phyloP scores from a whole-genome alignment of 2,797 vertebrate genomes.

The Phrynocephalus vlangalii region DNA sequence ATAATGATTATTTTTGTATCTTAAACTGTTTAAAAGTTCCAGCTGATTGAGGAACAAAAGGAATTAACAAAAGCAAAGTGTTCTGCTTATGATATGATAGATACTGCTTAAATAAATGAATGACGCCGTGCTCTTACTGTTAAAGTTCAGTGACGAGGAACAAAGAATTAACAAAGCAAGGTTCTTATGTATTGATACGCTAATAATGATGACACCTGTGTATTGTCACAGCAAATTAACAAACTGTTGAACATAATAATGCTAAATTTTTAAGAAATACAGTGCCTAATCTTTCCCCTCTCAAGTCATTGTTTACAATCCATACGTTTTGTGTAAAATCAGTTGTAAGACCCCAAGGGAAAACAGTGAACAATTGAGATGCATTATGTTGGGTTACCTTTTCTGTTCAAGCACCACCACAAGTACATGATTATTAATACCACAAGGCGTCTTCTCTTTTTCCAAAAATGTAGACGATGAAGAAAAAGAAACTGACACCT shows the following conservation, averaged over 20 bases:
- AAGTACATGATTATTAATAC: background rate
- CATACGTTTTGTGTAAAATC: background rate
- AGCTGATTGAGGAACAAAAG: background rate
- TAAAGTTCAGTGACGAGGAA: no score
- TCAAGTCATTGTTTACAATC: background rate
- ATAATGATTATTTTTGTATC: background rate
- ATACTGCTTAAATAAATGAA: background rate
- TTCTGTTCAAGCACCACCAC: no score
- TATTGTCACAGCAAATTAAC: background rate
- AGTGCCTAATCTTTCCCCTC: background rate
- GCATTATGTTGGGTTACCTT: background rate
- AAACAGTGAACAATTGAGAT: background rate
- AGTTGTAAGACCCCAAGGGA: background rate
- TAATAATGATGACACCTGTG: no score
- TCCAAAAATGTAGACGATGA: slow-evolving; percentile 69
- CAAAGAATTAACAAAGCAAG: no score
- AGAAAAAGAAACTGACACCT: slow-evolving; percentile 66
- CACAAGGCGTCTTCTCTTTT: background rate
- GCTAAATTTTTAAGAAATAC: background rate
- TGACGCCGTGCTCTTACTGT: no score
- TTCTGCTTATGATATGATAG: background rate
- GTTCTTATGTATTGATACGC: no score
- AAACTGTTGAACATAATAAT: background rate
- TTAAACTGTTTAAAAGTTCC: background rate
- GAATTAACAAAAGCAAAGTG: no score